phyloP scores from a whole-genome alignment of 2,113 vertebrate species.

The Pteronura brasiliensis region DNA sequence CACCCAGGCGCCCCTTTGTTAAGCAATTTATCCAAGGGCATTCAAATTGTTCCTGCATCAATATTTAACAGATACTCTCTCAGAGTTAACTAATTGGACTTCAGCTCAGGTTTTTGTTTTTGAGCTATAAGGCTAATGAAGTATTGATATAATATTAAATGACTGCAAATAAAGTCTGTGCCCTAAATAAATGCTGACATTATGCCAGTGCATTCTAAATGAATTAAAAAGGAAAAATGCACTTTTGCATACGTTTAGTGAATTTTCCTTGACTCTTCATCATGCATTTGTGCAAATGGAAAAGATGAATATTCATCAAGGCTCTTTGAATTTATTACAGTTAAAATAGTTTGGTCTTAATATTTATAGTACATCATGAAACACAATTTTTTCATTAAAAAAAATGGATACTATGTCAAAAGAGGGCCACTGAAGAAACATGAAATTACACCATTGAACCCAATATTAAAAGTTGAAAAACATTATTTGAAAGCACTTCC shows the following conservation, averaged over 20 bases:
- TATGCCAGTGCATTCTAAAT: constrained; percentile 44
- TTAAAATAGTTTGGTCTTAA: constrained; percentile 69
- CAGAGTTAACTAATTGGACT: constrained; percentile 66
- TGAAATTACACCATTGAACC: constrained; percentile 59
- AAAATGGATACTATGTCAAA: constrained; percentile 59
- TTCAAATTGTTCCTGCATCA: constrained; percentile 48
- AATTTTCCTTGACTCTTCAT: constrained; percentile 66
- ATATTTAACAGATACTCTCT: constrained; percentile 64
- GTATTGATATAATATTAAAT: constrained; percentile 73
- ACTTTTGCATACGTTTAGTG: constrained; percentile 58
- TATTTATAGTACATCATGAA: constrained; percentile 72
- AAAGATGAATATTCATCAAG: constrained; percentile 76
- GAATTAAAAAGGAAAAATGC: constrained; percentile 64
- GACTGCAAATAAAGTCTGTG: constrained; percentile 67
- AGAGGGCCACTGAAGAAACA: constrained; percentile 52
- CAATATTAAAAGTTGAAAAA: constrained; percentile 49
- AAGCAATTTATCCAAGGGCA: constrained; percentile 64
- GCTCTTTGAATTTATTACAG: constrained; percentile 64
- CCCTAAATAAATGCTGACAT: constrained; percentile 68
- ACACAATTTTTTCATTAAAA: constrained; percentile 69
- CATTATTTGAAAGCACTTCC: neutral
- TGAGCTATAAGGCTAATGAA: constrained; percentile 68
- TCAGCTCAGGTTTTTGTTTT: constrained; percentile 67
- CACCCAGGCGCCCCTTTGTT: too few species aligned
- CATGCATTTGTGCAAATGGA: constrained; percentile 64